Percentiles rank a stretch among this genome's conserved stretches.
Conservation (phyloP, 1,140 invertebrate species). For the Nomia melanderi region DNA sequence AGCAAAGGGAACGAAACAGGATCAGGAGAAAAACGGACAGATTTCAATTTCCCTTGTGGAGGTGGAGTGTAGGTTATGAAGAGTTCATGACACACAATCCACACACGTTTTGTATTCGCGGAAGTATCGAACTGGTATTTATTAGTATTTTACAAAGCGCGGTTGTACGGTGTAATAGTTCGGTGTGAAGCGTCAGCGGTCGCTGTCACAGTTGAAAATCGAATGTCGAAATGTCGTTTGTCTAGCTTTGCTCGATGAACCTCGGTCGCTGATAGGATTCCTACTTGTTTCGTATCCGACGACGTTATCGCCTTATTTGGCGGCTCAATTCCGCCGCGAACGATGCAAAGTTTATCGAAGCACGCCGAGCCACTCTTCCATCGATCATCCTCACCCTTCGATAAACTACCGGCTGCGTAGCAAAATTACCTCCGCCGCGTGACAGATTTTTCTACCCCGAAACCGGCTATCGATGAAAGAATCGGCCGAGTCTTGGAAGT, state of each 20-base stretch:
- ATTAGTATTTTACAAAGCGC: too few species aligned
- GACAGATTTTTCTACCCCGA: slow-evolving; percentile 11
- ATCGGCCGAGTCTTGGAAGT: neutral
- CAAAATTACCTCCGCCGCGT: slow-evolving; percentile 3
- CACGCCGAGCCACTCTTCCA: slow-evolving; percentile 2
- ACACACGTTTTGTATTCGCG: too few species aligned
- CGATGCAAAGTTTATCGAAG: slow-evolving; percentile 42
- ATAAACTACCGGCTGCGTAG: slow-evolving; percentile 9
- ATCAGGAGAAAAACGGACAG: too few species aligned
- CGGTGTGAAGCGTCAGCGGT: too few species aligned
- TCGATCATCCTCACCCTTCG: slow-evolving; percentile 33
- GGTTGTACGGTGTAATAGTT: too few species aligned
- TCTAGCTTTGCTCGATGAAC: neutral
- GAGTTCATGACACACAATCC: too few species aligned
- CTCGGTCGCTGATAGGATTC: neutral
- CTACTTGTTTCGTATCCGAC: slow-evolving; percentile 14
- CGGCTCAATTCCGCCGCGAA: slow-evolving; percentile 26
- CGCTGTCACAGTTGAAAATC: too few species aligned
- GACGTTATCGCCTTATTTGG: neutral
- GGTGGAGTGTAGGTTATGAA: too few species aligned
- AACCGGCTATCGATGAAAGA: neutral
- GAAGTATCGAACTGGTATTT: too few species aligned
- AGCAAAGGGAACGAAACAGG: too few species aligned
- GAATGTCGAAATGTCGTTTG: neutral
- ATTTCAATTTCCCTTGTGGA: too few species aligned